Evolutionary conservation across 1,140 invertebrate genomes (phyloP), one percentile per base, ranked within the genome.

Genomic region (Formica exsecta): DNA sequence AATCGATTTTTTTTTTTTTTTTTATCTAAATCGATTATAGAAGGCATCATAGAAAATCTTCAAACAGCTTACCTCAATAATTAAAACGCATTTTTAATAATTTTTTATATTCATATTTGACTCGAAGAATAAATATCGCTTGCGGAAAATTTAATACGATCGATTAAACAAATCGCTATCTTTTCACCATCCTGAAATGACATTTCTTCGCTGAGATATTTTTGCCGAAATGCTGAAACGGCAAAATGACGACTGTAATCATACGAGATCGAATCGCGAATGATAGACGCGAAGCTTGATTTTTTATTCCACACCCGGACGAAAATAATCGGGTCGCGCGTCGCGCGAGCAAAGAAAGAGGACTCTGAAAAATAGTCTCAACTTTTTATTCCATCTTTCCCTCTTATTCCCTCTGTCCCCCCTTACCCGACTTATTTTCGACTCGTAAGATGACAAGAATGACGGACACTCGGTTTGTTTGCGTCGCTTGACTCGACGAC

Each of bases 321-420:
- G 51, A 9, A 81, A 70, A 71, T 81, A 81, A 81, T 73, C 79
- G 57, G 79, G 66, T 81, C 66, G 77, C 77, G 65, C 64, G 77
- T 29, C n/a, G 48, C 66, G 68, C 66, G 68, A 44, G 16, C 38
- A 19, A 59, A 83, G 44, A 81, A 71, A 48, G 19, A 9, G 22
- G 9, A 22, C 38, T 73, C 54, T 73, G 68, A 83, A 83, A 83
- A 74, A 74, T 62, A 83, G 79, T 74, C 68, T 36, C 38, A 41
- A 83, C 79, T 74, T 80, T 44, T 74, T 73, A 62, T 73, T 61
- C 79, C 19, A 22, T 19, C 8, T 5, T 9, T 9, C 19, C 6
- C 16, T 29, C 3, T 5, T 19, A 19, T 29, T 11, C 13, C n/a
- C 2, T 19, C 25, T 29, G 0, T 29, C 25, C 1, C 3, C 22